Evolutionary conservation across 1,140 invertebrate genomes (phyloP).

Genomic region (Ganaspis sp.): DNA sequence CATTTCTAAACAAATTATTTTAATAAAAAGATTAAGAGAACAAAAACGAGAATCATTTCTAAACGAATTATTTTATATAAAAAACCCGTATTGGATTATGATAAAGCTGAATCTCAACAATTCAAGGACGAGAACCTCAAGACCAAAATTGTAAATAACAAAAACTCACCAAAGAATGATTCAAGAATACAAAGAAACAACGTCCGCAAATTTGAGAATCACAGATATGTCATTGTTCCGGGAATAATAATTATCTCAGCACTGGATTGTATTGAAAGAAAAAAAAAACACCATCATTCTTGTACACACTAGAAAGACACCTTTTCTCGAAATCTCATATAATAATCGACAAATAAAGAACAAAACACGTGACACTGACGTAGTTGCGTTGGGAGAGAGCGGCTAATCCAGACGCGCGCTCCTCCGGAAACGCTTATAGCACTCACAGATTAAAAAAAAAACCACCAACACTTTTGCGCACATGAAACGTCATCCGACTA

Average conservation of each 20-base stretch:
- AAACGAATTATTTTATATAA: too few species aligned
- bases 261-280: neutral
- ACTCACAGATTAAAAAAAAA: conserved; percentile 10
- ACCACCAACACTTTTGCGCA: neutral
- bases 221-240: neutral
- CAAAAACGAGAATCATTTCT: too few species aligned
- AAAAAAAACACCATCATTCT: conserved; percentile 58
- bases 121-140: too few species aligned
- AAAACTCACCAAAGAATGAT: neutral
- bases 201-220: neutral
- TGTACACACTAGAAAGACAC: conserved; percentile 24
- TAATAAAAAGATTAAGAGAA: too few species aligned
- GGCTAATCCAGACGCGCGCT: conserved; percentile 70
- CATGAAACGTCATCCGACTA: neutral
- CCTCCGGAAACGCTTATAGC: conserved; percentile 44
- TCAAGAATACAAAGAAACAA: neutral
- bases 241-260: neutral
- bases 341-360: neutral
- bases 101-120: too few species aligned
- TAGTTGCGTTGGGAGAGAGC: conserved; percentile 53
- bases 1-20: too few species aligned
- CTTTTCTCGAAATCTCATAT: neutral
- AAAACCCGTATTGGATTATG: too few species aligned
- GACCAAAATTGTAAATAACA: too few species aligned
- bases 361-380: conserved; percentile 20